Conservation (phyloP, 2,888 invertebrate genomes). For the Drosophila borealis region DNA sequence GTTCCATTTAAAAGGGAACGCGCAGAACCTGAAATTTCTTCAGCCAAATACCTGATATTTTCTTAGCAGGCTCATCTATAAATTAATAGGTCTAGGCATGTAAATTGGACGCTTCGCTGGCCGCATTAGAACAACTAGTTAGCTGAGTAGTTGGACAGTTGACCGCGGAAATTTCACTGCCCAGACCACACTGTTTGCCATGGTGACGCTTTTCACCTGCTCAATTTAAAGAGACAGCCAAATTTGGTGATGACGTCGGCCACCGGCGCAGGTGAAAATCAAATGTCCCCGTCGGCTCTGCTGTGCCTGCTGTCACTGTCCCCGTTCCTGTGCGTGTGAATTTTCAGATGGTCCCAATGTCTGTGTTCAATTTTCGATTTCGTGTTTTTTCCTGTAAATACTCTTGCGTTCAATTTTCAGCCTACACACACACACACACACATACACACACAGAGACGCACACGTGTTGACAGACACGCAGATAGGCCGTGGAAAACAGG, state of each 20-base stretch:
- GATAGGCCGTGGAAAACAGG: slow-evolving; percentile 29
- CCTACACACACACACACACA: slow-evolving; percentile 11
- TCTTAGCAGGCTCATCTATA: slow-evolving; percentile 26
- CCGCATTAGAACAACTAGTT: slow-evolving; percentile 2
- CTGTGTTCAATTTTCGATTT: slow-evolving; percentile 61
- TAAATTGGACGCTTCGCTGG: slow-evolving; percentile 61
- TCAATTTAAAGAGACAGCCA: slow-evolving; percentile 28
- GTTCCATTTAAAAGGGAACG: too few relatives aligned
- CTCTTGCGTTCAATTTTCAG: slow-evolving; percentile 36
- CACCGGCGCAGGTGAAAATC: slow-evolving; percentile 70
- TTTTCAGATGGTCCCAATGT: slow-evolving; percentile 62
- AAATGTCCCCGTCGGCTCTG: slow-evolving; percentile 12
- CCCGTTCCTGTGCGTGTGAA: slow-evolving; percentile 66
- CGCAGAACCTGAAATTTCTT: not conserved
- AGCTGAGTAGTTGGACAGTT: slow-evolving; percentile 18
- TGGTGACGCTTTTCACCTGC: slow-evolving; percentile 69
- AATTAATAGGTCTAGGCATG: slow-evolving; percentile 52
- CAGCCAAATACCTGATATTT: slow-evolving; percentile 15
- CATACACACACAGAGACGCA: slow-evolving; percentile 5
- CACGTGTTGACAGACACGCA: slow-evolving; percentile 55
- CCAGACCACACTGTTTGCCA: not conserved
- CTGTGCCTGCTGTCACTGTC: slow-evolving; percentile 6
- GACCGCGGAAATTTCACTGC: slow-evolving; percentile 22
- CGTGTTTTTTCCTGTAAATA: slow-evolving; percentile 41
- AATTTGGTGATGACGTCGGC: slow-evolving; percentile 68